Base-by-base conservation (phyloP, 2,888 invertebrate genomes). In the Tanytarsus gracilentus region DNA sequence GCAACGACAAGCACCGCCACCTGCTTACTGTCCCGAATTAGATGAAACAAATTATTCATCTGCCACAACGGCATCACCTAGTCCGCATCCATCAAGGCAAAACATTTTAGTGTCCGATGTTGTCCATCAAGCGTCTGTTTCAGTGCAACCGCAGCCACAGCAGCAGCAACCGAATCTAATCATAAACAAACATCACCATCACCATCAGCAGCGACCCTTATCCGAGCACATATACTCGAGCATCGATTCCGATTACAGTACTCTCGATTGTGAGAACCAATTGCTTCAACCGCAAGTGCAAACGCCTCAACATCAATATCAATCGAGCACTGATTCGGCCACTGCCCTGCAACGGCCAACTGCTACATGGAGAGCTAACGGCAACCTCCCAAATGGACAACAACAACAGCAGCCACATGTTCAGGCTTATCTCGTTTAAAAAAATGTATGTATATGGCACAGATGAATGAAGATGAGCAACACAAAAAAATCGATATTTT, bases 191-290 rank as follows among this genome's bases (percentile, higher is more conserved):
- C 39, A 53, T n/a, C n/a, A 58, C 3, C 75, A 73, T 63, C 77
- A 75, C 66, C 76, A 75, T 79, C 81, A 66, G 21, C 81, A 84
- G 64, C 77, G 88, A 68, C 90, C 90, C 55, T 82, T 88, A 64
- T 88, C 88, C 66, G 90, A 91, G 75, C 90, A 90, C 72, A 91
- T 91, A 69, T 91, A 91, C 72, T 89, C 89, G 61, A 89, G 88
- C 69, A 91, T 91, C 73, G 90, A 91, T 74, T 89, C 89, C 62
- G 90, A 90, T 72, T 89, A 89, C 70, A 88, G 88, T 67, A 86
- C 87, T 62, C 78, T 89, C 67, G 89, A 89, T 73, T 82, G 88
- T 66, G 84, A 85, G 63, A 77, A 76, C 16, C 60, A 60, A 60
- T 50, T 60, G 60, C 36, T 60, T 5, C 50, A 62, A 64, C 39